Evolutionary conservation across 1,140 invertebrate genomes (phyloP), one percentile per base, ranked within the genome.

Genomic region (Paralvinella palmiformis): DNA sequence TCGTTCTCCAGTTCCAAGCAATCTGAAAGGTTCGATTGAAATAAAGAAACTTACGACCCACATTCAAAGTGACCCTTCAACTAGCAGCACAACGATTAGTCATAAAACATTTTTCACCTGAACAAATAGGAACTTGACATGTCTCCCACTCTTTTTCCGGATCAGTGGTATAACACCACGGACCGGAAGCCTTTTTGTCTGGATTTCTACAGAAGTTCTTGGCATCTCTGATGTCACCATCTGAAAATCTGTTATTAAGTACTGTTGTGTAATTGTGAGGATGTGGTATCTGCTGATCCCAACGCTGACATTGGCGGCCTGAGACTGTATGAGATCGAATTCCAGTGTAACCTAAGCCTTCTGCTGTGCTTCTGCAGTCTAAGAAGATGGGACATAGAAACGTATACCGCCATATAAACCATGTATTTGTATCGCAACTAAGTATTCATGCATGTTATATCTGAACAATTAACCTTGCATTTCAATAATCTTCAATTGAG

Each of bases 251-350:
- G n/a, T n/a, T n/a, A n/a, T n/a, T n/a, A 27, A 48, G 32, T 1
- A 50, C 48, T 31, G 50, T 6, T 20, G 32, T 33, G n/a, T 63
- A 45, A 44, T 60, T 53, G 58, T 71, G 70, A 10, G 27, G 3
- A 35, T 72, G 68, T 10, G 70, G 70, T 1, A 48, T 24, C 33
- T 72, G 58, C 1, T 45, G 31, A 37, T 50, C 48, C 70, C 70
- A 72, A 1, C 62, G 15, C 60, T 72, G 70, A 52, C 70, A 72
- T 0, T 33, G 37, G n/a, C 62, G 58, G 4, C 68, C 70, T n/a
- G 32, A 44, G 3, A 66, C 53, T 22, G 70, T 71, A 7, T n/a
- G 32, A 20, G 41, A 62, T 15, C 55, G 55, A 37, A 27, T 50
- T 2, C 69, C 69, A 17, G 59, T 69, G 58, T 67, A 71, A 3